A percentile compares a stretch with the other conserved stretches of the same genome.
Evolutionary conservation across 2,113 vertebrate genomes (phyloP).

Genomic region (Hippocampus guttulatus): DNA sequence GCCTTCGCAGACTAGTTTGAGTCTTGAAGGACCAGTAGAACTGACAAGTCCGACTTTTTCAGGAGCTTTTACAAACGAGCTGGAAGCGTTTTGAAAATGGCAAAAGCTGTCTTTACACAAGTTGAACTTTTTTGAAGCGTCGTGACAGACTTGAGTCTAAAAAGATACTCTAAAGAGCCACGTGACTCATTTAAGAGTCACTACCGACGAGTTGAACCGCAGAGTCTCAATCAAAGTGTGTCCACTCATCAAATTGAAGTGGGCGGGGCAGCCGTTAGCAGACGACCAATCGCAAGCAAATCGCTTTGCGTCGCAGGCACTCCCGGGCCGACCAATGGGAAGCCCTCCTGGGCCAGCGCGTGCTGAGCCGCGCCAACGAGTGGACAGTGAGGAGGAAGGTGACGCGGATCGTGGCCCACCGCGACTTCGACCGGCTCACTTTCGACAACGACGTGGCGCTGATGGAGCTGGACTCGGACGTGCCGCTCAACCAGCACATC

Average conservation of each 20-base stretch:
- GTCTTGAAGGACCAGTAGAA: no score
- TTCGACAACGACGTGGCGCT: conserved; percentile 66
- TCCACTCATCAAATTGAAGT: not conserved
- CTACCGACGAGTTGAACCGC: not conserved
- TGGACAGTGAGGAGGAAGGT: conserved; percentile 39
- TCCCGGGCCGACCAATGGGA: conserved; percentile 69
- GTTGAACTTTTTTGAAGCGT: no score
- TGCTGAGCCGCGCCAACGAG: conserved; percentile 63
- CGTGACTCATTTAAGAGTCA: no score
- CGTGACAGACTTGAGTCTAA: no score
- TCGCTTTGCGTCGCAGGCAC: conserved; percentile 35
- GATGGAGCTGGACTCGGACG: conserved; percentile 60
- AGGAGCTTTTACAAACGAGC: no score
- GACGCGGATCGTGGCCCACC: conserved; percentile 53
- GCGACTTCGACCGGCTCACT: conserved; percentile 1
- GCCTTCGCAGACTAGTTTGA: no score
- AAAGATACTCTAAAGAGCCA: no score
- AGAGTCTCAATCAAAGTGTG: not conserved
- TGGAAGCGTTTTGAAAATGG: no score
- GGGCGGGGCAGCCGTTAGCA: not conserved
- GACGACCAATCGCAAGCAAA: not conserved
- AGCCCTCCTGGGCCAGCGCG: conserved; percentile 76
- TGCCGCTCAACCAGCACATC: conserved; percentile 62
- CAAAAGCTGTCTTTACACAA: no score
- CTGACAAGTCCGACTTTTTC: no score